Evolutionary conservation across 2,888 invertebrate species (phyloP).

Genomic region (Temnothorax ravouxi): DNA sequence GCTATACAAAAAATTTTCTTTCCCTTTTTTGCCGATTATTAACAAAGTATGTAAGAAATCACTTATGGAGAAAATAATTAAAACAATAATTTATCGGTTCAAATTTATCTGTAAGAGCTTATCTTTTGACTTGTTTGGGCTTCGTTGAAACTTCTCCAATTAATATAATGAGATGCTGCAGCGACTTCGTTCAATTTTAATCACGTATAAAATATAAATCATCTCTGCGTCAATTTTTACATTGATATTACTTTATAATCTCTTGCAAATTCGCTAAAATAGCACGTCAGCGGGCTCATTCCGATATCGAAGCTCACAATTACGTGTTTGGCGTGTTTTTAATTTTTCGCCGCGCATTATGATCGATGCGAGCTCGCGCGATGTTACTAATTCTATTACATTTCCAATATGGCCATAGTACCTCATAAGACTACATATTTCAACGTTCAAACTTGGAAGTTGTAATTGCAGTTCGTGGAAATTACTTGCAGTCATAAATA

Average conservation of each 20-base stretch:
- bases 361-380: conserved; percentile 7
- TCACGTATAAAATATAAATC: conserved; percentile 5
- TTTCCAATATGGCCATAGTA: conserved; percentile 40
- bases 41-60: neutral
- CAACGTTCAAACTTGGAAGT: conserved; percentile 54
- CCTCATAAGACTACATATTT: conserved; percentile 49
- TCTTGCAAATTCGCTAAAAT: neutral
- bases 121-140: conserved; percentile 29
- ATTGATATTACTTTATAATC: neutral
- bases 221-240: conserved; percentile 1
- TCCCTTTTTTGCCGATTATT: neutral
- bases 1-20: neutral
- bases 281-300: neutral
- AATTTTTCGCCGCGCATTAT: conserved; percentile 32
- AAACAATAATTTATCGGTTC: conserved; percentile 3
- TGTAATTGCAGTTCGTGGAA: conserved; percentile 57
- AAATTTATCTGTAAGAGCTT: neutral
- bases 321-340: neutral
- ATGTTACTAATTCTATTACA: conserved; percentile 46
- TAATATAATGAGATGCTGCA: conserved; percentile 11
- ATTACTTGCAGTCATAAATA: conserved; percentile 59
- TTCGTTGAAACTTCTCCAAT: conserved; percentile 32
- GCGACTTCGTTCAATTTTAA: conserved; percentile 20
- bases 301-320: neutral
- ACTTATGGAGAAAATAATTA: conserved; percentile 19